Base-by-base conservation (phyloP, 1,140 invertebrate species). In the Ceratosolen solmsi region DNA sequence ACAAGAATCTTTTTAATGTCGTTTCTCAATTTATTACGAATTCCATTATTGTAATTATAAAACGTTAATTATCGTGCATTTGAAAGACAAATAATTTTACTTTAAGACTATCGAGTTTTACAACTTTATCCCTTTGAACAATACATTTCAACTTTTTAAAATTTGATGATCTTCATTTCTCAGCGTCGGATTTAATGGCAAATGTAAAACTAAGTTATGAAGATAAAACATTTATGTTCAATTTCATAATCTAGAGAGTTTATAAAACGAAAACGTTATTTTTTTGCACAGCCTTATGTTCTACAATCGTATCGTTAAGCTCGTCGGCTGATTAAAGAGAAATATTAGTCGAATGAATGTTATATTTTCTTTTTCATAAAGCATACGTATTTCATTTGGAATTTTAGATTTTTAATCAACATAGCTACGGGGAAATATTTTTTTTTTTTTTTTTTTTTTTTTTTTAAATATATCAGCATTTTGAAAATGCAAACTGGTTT, bases 401-500 rank as follows among this genome's bases (percentile, higher is more conserved):
- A 65, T 36, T 65, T 65, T 65, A 20, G 13, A 65, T 36, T 36
- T 17, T 65, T 22, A 20, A 65, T 65, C 60, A 33, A 36, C 15
- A 36, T 30, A 20, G 15, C 30, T 17, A n/a, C 8, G 17, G 30
- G 27, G 20, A 25, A 33, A 2, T 65, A 20, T 65, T 17, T 60
- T 30, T 60, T 60, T 60, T 60, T n/a, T 54, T 54, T 54, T 54
- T 54, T 17, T 17, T 54, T 54, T 15, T 54, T 54, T 54, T 54
- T 17, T 54, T 54, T 22, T 54, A 54, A 54, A 54, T 46, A 46
- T 13, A 13, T 8, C 15, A 36, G 17, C 1, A 36, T 65, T 65
- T 36, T 65, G 15, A 36, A 36, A 65, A 65, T 20, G 9, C 25
- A 71, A 71, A 46, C 68, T 46, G n/a, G 68, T 71, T 46, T 41